Percentiles rank a stretch among this genome's conserved stretches.
These are phyloP conservation scores for Hyposmocoma kahamanoa DNA, from an alignment of 1,140 invertebrate genomes.

Conservation along the genomic window DNA sequence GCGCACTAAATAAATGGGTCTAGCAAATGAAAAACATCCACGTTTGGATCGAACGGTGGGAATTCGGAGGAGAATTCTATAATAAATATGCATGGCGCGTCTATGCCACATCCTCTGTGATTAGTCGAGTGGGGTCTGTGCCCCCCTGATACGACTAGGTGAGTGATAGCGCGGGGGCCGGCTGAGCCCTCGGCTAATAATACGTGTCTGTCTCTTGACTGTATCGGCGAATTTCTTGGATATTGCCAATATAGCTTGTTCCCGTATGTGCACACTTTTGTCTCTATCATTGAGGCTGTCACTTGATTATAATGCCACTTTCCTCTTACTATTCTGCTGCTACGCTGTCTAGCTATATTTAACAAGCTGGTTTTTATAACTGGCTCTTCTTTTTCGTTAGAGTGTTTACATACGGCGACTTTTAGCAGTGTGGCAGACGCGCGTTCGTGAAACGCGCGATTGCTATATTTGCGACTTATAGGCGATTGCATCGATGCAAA, in stretches of 20 bases:
- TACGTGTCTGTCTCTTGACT: constrained; percentile 54
- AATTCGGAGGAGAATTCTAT: constrained; percentile 60
- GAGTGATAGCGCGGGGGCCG: constrained; percentile 63
- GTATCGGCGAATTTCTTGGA: constrained; percentile 64
- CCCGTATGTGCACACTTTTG: constrained; percentile 60
- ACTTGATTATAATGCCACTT: constrained; percentile 7
- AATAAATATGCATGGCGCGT: constrained; percentile 72
- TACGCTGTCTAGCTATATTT: too few species aligned
- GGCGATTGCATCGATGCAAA: too few species aligned
- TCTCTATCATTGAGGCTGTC: constrained; percentile 45
- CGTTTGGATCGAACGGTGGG: constrained; percentile 53
- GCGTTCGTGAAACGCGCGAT: too few species aligned
- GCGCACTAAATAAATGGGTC: constrained; percentile 64
- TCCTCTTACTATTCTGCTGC: too few species aligned
- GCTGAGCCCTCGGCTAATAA: constrained; percentile 64
- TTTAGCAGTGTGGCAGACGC: too few species aligned
- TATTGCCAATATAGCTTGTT: constrained; percentile 68
- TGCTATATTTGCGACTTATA: too few species aligned
- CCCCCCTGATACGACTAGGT: constrained; percentile 55
- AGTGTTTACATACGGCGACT: too few species aligned
- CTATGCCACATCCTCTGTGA: constrained; percentile 68
- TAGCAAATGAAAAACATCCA: constrained; percentile 67
- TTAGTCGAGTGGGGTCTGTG: constrained; percentile 51
- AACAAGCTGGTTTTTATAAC: too few species aligned
- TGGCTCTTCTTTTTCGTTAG: too few species aligned